Percentiles rank a stretch among this genome's conserved stretches.
phyloP scores from a whole-genome alignment of 1,140 invertebrate species.

The Mylabris phalerata region DNA sequence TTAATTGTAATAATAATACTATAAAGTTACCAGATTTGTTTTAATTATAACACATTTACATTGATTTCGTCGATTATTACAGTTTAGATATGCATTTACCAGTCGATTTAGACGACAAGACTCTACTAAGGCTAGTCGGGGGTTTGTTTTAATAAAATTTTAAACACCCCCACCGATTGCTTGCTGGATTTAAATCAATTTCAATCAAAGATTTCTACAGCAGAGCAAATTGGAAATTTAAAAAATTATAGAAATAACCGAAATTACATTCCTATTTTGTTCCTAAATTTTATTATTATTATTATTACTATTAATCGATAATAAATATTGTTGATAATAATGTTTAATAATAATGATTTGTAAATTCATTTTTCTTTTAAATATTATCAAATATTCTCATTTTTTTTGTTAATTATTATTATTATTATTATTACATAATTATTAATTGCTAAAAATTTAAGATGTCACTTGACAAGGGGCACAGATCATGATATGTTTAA shows the following conservation, averaged over 20 bases:
- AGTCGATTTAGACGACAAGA: constrained; percentile 32
- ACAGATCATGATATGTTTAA: constrained; percentile 48
- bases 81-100: constrained; percentile 41
- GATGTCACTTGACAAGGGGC: constrained; percentile 46
- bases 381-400: constrained; percentile 41
- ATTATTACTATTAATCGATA: too few species aligned
- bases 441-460: constrained; percentile 45
- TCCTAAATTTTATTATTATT: too few species aligned
- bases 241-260: too few species aligned
- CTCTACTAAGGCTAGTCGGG: constrained; percentile 33
- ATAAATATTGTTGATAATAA: too few species aligned
- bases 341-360: constrained; percentile 29
- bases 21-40: constrained; percentile 23
- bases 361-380: constrained; percentile 41
- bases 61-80: constrained; percentile 36
- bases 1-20: neutral
- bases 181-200: constrained; percentile 25
- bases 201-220: constrained; percentile 19
- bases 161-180: constrained; percentile 25
- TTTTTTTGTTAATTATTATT: constrained; percentile 5
- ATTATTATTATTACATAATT: constrained; percentile 28
- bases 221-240: constrained; percentile 1
- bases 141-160: neutral
- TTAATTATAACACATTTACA: constrained; percentile 39
- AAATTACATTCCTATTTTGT: too few species aligned